Percentiles rank a stretch among this genome's conserved stretches.
Conservation (phyloP, 1,140 invertebrate genomes). For the Eumaeus atala region DNA sequence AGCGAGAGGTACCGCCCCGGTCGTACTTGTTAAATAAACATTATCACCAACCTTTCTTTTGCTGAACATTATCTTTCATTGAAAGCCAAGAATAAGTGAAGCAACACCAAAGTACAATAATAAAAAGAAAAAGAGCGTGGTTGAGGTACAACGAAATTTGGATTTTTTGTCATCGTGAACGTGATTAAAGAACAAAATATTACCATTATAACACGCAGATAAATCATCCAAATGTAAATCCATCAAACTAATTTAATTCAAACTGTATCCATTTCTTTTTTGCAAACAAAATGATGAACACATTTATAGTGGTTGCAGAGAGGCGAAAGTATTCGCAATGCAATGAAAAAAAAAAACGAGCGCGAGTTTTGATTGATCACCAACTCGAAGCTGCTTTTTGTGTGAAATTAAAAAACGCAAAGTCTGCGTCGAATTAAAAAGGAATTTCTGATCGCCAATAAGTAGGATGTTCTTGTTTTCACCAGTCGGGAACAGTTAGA, state of each 20-base stretch:
- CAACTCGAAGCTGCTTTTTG: constrained; percentile 63
- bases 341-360: constrained; percentile 63
- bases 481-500: constrained; percentile 47
- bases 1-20: too few relatives aligned
- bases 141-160: neutral
- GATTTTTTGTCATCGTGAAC: constrained; percentile 1
- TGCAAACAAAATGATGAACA: constrained; percentile 66
- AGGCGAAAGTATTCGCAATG: constrained; percentile 64
- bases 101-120: too few relatives aligned
- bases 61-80: neutral
- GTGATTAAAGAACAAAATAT: constrained; percentile 15
- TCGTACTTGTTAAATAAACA: too few relatives aligned
- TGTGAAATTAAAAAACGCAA: constrained; percentile 70
- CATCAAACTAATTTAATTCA: constrained; percentile 66
- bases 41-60: too few relatives aligned
- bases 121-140: too few relatives aligned
- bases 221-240: constrained; percentile 41
- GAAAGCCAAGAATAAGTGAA: neutral
- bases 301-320: constrained; percentile 67
- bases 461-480: constrained; percentile 51
- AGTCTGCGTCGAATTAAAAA: constrained; percentile 67
- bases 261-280: constrained; percentile 65
- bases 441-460: constrained; percentile 61
- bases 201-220: constrained; percentile 22
- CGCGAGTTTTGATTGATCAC: constrained; percentile 72